phyloP scores from a whole-genome alignment of 2,113 vertebrate species.

The Oreocharis arfaki region DNA sequence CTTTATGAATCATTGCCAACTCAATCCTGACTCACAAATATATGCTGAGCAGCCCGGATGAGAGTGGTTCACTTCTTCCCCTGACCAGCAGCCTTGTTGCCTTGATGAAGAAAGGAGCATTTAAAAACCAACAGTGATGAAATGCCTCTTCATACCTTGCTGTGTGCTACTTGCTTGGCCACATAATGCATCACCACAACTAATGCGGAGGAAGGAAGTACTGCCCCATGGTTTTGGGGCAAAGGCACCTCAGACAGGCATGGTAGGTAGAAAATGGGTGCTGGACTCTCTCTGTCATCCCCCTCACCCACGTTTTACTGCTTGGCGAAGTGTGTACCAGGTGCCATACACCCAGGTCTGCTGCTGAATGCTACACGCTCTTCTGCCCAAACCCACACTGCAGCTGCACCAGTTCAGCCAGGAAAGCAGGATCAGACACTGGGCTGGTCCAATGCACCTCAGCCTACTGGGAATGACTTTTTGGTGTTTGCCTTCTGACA shows the following conservation, averaged over 20 bases:
- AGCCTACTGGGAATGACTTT: neutral
- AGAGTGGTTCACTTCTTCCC: neutral
- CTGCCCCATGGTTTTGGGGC: neutral
- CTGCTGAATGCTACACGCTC: neutral
- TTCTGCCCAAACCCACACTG: neutral
- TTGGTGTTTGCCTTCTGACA: neutral
- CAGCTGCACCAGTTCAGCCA: neutral
- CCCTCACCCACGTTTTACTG: rapidly evolving
- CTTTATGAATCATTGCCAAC: neutral
- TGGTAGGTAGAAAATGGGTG: neutral
- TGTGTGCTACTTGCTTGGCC: neutral
- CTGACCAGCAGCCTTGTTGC: neutral
- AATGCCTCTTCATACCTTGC: neutral
- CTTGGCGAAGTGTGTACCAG: neutral
- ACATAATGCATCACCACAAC: neutral
- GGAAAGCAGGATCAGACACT: neutral
- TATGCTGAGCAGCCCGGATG: neutral
- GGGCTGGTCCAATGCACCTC: neutral
- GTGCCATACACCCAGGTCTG: neutral
- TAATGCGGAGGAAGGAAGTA: neutral
- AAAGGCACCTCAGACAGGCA: neutral
- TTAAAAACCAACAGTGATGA: neutral
- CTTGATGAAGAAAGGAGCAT: neutral
- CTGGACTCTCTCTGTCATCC: neutral
- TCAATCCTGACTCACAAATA: neutral